Evolutionary conservation across 2,888 invertebrate species (phyloP).

Genomic region (Ectropis crepuscularia): DNA sequence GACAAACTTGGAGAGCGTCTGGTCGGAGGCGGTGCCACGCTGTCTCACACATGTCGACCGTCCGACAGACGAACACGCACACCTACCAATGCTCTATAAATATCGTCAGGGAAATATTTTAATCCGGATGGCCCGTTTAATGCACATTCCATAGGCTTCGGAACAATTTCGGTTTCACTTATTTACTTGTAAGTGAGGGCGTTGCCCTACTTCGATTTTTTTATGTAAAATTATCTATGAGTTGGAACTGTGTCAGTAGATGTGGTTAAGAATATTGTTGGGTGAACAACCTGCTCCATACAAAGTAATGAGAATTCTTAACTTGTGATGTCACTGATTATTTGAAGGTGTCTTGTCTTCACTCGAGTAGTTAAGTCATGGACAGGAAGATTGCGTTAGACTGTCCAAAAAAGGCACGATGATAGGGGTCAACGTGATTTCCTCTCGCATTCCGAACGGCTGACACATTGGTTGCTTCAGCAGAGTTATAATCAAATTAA

Average conservation of each 20-base stretch:
- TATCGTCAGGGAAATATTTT: slow-evolving; percentile 81
- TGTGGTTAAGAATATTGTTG: slow-evolving; percentile 61
- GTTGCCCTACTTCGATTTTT: slow-evolving; percentile 64
- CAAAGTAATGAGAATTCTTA: slow-evolving; percentile 50
- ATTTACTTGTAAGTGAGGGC: slow-evolving; percentile 56
- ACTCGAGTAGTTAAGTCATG: slow-evolving; percentile 41
- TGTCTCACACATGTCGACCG: slow-evolving; percentile 78
- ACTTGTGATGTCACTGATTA: slow-evolving; percentile 54
- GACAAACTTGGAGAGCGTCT: slow-evolving; percentile 71
- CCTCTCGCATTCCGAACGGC: slow-evolving; percentile 77
- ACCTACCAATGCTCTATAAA: slow-evolving; percentile 81
- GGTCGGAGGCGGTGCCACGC: slow-evolving; percentile 81
- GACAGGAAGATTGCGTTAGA: slow-evolving; percentile 66
- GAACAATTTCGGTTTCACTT: slow-evolving; percentile 64
- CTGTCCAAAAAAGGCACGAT: slow-evolving; percentile 72
- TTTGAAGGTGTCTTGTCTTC: slow-evolving; percentile 43
- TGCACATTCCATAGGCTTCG: slow-evolving; percentile 76
- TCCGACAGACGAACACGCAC: slow-evolving; percentile 76
- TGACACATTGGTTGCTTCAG: slow-evolving; percentile 70
- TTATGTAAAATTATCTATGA: slow-evolving; percentile 59
- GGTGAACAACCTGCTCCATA: slow-evolving; percentile 60
- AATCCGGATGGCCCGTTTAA: slow-evolving; percentile 81
- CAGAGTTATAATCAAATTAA: slow-evolving; percentile 72
- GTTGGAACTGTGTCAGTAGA: slow-evolving; percentile 68
- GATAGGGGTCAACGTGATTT: slow-evolving; percentile 79